Conservation (phyloP, 2,113 vertebrate species). For the Cinclus mexicanus region DNA sequence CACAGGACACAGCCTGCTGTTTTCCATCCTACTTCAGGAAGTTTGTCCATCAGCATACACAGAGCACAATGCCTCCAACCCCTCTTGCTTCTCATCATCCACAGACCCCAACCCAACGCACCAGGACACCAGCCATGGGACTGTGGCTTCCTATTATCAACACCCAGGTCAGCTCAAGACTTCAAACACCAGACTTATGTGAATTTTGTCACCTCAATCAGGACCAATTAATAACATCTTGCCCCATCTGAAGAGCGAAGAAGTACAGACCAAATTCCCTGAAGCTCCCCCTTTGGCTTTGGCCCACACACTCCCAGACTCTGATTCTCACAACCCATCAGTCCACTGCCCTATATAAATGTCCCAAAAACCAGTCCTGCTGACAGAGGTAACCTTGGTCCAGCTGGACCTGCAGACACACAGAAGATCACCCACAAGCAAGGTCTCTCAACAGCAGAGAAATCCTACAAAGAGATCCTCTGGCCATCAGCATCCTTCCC, state of each 20-base stretch:
- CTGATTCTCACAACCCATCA: neutral
- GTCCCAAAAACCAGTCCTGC: neutral
- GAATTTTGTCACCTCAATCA: neutral
- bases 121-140: neutral
- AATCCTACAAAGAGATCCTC: rapidly evolving
- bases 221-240: neutral
- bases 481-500: neutral
- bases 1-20: neutral
- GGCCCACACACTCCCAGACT: rapidly evolving
- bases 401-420: neutral
- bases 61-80: neutral
- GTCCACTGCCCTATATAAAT: neutral
- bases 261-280: neutral
- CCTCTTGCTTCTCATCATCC: neutral
- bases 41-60: neutral
- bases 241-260: neutral
- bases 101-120: neutral
- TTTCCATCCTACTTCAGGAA: neutral
- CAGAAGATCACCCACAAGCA: neutral
- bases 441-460: neutral
- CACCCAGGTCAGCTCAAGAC: neutral
- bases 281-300: neutral
- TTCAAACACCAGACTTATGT: neutral
- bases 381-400: neutral
- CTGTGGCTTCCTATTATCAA: neutral